phyloP scores from a whole-genome alignment of 2,888 invertebrate genomes.

The Steinernema hermaphroditum region DNA sequence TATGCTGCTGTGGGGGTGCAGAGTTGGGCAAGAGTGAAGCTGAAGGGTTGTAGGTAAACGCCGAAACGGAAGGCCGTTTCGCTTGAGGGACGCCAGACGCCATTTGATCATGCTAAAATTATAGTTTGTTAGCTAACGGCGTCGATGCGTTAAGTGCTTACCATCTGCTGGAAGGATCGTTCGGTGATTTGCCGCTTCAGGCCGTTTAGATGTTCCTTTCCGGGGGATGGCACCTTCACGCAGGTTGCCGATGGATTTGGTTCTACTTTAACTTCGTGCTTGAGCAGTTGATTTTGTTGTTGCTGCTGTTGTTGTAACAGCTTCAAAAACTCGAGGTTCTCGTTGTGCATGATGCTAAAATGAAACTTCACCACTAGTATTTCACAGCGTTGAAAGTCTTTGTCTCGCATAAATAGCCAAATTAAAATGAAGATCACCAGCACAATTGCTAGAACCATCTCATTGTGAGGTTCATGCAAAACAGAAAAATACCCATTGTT shows the following conservation, averaged over 20 bases:
- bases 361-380: neutral
- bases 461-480: neutral
- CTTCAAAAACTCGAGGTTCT: slow-evolving; percentile 20
- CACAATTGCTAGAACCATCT: neutral
- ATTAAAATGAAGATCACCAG: neutral
- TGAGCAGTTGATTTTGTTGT: slow-evolving; percentile 18
- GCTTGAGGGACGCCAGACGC: slow-evolving; percentile 35
- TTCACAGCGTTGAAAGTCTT: neutral
- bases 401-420: neutral
- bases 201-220: slow-evolving; percentile 26
- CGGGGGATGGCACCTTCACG: neutral
- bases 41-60: slow-evolving; percentile 28
- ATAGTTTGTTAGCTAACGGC: neutral
- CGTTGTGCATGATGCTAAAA: slow-evolving; percentile 24
- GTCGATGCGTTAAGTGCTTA: neutral
- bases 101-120: slow-evolving; percentile 36
- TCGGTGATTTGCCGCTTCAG: slow-evolving; percentile 14
- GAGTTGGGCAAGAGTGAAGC: neutral
- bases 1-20: neutral
- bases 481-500: neutral
- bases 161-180: slow-evolving; percentile 21
- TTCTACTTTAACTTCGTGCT: slow-evolving; percentile 10
- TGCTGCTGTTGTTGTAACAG: slow-evolving; percentile 22
- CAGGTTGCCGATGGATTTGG: neutral
- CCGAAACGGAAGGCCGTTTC: slow-evolving; percentile 36